Percentiles rank a stretch among this genome's conserved stretches.
Evolutionary conservation across 2,888 invertebrate genomes (phyloP).

Genomic region (Chirona hameri): DNA sequence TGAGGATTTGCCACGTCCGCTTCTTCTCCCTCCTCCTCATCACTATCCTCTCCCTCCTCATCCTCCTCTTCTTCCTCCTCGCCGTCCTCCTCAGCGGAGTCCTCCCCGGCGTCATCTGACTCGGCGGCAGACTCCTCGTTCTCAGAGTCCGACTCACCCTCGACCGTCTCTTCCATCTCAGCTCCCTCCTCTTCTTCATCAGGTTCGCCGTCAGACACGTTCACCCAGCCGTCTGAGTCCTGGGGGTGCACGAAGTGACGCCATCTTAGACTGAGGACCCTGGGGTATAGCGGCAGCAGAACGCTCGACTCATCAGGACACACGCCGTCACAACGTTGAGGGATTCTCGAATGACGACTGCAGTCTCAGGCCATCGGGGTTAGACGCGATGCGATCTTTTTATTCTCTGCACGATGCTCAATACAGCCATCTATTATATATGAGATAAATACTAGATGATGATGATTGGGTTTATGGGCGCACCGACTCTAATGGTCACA

Average conservation of each 20-base stretch:
- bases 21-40: slow-evolving; percentile 33
- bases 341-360: no score
- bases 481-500: no score
- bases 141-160: slow-evolving; percentile 43
- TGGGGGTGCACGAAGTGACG: not conserved
- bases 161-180: slow-evolving; percentile 49
- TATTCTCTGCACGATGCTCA: no score
- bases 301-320: no score
- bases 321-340: no score
- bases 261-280: not conserved
- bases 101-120: slow-evolving; percentile 36
- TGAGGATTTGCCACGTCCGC: slow-evolving; percentile 36
- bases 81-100: slow-evolving; percentile 40
- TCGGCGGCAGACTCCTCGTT: slow-evolving; percentile 40
- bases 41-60: slow-evolving; percentile 36
- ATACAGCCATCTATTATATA: no score
- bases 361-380: no score
- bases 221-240: slow-evolving; percentile 40
- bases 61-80: slow-evolving; percentile 42
- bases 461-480: no score
- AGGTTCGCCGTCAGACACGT: not conserved
- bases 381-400: no score
- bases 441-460: no score
- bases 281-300: no score
- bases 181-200: not conserved